Evolutionary conservation across 2,113 vertebrate species (phyloP).

Genomic region (Donacobius atricapilla): DNA sequence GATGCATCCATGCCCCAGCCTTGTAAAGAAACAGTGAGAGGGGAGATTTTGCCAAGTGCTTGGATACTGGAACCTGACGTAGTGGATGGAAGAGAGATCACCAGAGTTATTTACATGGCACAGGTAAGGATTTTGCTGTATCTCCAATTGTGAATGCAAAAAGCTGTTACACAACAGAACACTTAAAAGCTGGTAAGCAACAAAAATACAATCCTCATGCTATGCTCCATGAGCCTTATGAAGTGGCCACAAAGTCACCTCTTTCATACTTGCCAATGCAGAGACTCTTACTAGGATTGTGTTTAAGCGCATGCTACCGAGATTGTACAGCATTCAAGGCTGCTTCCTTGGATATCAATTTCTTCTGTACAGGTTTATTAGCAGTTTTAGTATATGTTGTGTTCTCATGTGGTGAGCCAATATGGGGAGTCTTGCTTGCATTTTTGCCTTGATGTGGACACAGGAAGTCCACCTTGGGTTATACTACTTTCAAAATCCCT

Average conservation of each 20-base stretch:
- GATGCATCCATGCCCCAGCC: constrained; percentile 90
- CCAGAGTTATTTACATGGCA: constrained; percentile 85
- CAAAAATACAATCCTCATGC: background rate
- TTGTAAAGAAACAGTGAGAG: constrained; percentile 83
- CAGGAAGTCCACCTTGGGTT: background rate
- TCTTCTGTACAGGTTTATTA: background rate
- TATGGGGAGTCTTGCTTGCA: background rate
- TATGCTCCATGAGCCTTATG: background rate
- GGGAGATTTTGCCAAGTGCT: constrained; percentile 92
- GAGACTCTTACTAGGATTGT: background rate
- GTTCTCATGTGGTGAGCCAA: background rate
- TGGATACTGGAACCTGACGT: constrained; percentile 88
- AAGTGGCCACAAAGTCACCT: background rate
- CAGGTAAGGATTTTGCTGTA: constrained; percentile 76
- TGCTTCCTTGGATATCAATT: background rate
- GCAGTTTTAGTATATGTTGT: background rate
- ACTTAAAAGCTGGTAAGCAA: background rate
- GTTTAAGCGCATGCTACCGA: background rate
- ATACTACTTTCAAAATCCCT: background rate
- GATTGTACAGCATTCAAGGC: background rate
- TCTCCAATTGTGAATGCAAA: background rate
- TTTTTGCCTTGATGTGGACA: background rate
- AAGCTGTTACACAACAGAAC: background rate
- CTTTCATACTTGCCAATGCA: background rate
- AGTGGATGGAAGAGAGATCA: constrained; percentile 77